phyloP scores from a whole-genome alignment of 2,113 vertebrate species.

The Callorhinus ursinus region DNA sequence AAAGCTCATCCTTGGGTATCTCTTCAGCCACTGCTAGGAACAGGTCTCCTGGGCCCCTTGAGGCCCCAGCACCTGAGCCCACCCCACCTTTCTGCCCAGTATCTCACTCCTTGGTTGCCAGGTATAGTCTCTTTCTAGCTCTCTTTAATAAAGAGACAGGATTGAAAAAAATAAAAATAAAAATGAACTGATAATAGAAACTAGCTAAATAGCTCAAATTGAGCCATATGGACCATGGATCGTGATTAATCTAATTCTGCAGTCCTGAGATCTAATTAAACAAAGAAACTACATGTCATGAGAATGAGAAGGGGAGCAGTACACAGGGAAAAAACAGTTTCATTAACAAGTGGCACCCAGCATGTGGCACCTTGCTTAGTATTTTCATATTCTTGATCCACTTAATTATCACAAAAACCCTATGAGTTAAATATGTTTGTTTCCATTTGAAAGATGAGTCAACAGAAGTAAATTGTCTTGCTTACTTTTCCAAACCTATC shows the following conservation, averaged over 20 bases:
- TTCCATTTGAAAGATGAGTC: constrained; percentile 4
- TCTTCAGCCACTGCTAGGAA: constrained; percentile 55
- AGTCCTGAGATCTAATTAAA: not conserved
- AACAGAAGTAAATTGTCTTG: not conserved
- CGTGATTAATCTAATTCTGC: not conserved
- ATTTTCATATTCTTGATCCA: not conserved
- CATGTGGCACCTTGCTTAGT: not conserved
- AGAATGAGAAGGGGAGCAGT: not conserved
- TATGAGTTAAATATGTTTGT: not conserved
- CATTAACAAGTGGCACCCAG: not conserved
- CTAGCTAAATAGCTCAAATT: not conserved
- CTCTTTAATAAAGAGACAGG: constrained; percentile 78
- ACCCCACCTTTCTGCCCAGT: constrained; percentile 35
- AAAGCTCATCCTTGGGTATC: constrained; percentile 10
- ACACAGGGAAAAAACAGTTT: not conserved
- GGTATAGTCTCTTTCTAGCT: constrained; percentile 59
- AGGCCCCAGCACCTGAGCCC: constrained; percentile 38
- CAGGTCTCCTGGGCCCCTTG: constrained; percentile 39
- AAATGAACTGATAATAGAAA: not conserved
- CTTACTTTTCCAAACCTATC: not conserved
- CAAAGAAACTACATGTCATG: not conserved
- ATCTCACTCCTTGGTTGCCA: constrained; percentile 47
- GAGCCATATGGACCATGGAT: not conserved
- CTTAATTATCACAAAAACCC: not conserved
- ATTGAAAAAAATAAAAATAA: constrained; percentile 28